Evolutionary conservation across 2,797 vertebrate genomes (phyloP), one percentile per base, ranked within the genome.

Genomic region (Echiichthys vipera): DNA sequence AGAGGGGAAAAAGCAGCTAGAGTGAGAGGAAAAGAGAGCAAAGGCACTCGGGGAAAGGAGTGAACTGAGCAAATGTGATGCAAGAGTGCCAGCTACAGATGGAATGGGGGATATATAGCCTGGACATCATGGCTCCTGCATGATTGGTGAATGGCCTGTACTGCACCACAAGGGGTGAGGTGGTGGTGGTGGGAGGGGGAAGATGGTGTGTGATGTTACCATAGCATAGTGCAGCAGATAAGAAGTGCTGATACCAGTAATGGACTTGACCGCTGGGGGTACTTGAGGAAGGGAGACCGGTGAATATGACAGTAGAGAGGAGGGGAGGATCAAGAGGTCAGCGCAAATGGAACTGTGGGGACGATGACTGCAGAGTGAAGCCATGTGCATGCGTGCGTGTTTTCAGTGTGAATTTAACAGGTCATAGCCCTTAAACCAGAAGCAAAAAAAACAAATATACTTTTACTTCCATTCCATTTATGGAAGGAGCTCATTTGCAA

Each of bases 71-170:
- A 87, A 92, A 90, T 78, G 78, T 91, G 91, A 93, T 89, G 91
- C 91, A 92, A 91, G 90, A 93, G 75, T 94, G 91, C 92, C 94
- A 94, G 89, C 91, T 93, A 92, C 91, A 94, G 91, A 90, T 91
- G 80, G 90, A 93, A 90, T 6, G 57, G 74, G 92, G 91, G 85
- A 92, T 92, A 92, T 85, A 82, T 89, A 62, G 80, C 54, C 63
- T 65, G 85, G 84, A 78, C 68, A 43, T 67, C 81, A 76, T 66
- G 70, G 74, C 83, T 85, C 68, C 77, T 29, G 62, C 77, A 70
- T 88, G 88, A 89, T 74, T 85, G 72, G 71, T 82, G 78, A 81
- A 85, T 13, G 68, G 80, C 71, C 54, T 43, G 51, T 73, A 74
- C 81, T 82, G 84, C 84, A 78, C 74, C 85, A 89, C 58, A 18